Conservation (phyloP, 1,140 invertebrate species). For the Halesus radiatus region DNA sequence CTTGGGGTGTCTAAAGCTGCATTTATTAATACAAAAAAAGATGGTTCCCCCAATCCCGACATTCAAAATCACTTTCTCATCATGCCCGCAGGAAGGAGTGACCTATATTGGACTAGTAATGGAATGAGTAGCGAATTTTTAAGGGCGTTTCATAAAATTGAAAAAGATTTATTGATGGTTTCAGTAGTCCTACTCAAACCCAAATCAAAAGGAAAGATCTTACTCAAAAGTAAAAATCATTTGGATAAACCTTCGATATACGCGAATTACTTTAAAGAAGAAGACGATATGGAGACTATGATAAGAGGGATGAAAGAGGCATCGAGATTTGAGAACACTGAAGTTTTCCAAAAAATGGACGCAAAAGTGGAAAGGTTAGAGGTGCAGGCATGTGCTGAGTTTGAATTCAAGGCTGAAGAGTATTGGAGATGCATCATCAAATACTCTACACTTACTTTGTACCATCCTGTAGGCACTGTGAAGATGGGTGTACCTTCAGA, state of each 20-base stretch:
- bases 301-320: conserved; percentile 69
- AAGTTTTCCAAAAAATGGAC: conserved; percentile 63
- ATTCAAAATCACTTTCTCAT: conserved; percentile 57
- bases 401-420: conserved; percentile 64
- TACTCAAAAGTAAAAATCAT: conserved; percentile 72
- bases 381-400: conserved; percentile 63
- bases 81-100: background rate
- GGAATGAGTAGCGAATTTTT: conserved; percentile 66
- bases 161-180: too few relatives aligned
- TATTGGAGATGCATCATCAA: conserved; percentile 76
- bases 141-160: conserved; percentile 65
- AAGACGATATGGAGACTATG: conserved; percentile 70
- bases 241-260: conserved; percentile 75
- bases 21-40: conserved; percentile 59
- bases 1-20: conserved; percentile 49
- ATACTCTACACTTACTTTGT: conserved; percentile 74
- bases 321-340: conserved; percentile 67
- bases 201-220: conserved; percentile 72
- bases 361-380: conserved; percentile 62
- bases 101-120: conserved; percentile 56
- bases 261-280: conserved; percentile 75
- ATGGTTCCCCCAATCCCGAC: conserved; percentile 56
- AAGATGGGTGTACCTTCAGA: conserved; percentile 77
- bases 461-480: conserved; percentile 76
- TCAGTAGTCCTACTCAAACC: conserved; percentile 64